Evolutionary conservation across 2,888 invertebrate genomes (phyloP).

Genomic region (Mystacides longicornis): DNA sequence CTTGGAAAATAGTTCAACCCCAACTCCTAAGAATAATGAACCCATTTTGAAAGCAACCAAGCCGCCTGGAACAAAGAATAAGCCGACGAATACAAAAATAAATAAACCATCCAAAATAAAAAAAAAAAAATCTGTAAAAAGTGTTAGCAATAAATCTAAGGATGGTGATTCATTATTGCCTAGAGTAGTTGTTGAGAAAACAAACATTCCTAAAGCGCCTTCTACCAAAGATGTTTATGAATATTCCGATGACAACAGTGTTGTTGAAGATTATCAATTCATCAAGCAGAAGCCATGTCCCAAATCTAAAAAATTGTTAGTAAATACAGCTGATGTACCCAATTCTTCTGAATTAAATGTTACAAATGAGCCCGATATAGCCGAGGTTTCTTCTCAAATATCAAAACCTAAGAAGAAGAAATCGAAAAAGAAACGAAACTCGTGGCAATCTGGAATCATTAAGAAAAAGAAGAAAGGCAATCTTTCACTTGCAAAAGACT

Average conservation of each 20-base stretch:
- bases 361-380: too few relatives aligned
- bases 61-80: not conserved
- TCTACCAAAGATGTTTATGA: conserved; percentile 10
- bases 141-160: not conserved
- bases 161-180: not conserved
- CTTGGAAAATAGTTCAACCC: not conserved
- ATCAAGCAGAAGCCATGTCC: conserved; percentile 15
- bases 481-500: not conserved
- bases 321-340: too few relatives aligned
- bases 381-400: not conserved
- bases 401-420: not conserved
- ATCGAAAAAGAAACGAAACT: not conserved
- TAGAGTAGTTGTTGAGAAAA: conserved; percentile 9
- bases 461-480: conserved; percentile 32
- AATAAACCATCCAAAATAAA: conserved; percentile 5
- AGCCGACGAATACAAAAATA: not conserved
- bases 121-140: not conserved
- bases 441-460: conserved; percentile 39
- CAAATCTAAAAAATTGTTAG: conserved; percentile 9
- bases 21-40: not conserved
- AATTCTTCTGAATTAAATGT: too few relatives aligned
- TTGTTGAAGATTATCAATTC: conserved; percentile 3
- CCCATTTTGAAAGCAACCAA: not conserved
- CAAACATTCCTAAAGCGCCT: not conserved
- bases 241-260: conserved; percentile 10